Percentiles rank a stretch among this genome's conserved stretches.
Conservation (phyloP, 1,140 invertebrate species). For the Coelopa frigida region DNA sequence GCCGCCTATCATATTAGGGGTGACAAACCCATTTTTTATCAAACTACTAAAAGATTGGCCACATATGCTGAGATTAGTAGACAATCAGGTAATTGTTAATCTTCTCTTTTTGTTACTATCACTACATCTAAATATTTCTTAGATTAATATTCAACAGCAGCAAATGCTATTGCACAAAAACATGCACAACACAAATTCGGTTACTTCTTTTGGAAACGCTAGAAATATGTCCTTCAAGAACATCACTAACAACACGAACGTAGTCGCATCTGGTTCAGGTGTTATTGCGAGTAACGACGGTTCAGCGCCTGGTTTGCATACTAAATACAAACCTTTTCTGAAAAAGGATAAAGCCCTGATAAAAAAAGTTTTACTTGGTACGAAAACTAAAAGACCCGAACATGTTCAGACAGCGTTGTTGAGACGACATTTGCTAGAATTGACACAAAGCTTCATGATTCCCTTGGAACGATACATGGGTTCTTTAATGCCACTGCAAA, state of each 20-base stretch:
- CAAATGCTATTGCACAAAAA: conserved; percentile 26
- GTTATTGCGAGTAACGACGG: conserved; percentile 17
- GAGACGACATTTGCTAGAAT: conserved; percentile 81
- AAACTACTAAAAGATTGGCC: conserved; percentile 99
- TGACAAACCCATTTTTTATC: conserved; percentile 99
- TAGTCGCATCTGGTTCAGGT: conserved; percentile 10
- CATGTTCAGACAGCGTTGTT: conserved; percentile 85
- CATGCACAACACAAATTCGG: conserved; percentile 16
- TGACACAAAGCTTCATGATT: conserved; percentile 99
- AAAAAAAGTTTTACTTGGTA: conserved; percentile 78
- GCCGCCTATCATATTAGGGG: conserved; percentile 89
- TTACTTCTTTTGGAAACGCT: conserved; percentile 17
- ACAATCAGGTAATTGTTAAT: conserved; percentile 45
- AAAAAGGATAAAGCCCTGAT: conserved; percentile 89
- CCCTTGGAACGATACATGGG: conserved; percentile 96
- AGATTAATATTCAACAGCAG: conserved; percentile 40
- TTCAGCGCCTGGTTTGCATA: conserved; percentile 79
- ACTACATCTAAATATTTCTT: conserved; percentile 8
- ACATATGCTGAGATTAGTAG: conserved; percentile 87
- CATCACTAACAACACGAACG: neutral
- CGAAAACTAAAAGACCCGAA: conserved; percentile 72
- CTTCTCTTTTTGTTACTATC: neutral
- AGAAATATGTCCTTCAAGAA: conserved; percentile 10
- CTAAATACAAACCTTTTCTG: conserved; percentile 86
- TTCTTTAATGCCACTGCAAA: conserved; percentile 93